phyloP scores from a whole-genome alignment of 2,113 vertebrate genomes.

The Cololabis saira region DNA sequence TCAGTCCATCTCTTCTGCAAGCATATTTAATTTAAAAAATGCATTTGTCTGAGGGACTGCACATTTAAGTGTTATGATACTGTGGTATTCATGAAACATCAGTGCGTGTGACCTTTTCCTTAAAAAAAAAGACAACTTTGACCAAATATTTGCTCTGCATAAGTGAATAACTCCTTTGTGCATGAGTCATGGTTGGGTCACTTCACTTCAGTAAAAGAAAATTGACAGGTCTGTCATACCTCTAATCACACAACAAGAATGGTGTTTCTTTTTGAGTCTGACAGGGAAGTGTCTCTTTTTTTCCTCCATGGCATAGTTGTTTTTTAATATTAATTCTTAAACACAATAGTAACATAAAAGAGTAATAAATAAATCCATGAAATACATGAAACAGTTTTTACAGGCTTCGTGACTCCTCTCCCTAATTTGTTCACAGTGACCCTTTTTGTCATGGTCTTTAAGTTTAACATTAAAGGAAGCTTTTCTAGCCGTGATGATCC shows the following conservation, averaged over 20 bases:
- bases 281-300: no score
- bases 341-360: no score
- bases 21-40: conserved; percentile 61
- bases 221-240: no score
- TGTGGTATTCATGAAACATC: conserved; percentile 56
- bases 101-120: conserved; percentile 37
- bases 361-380: no score
- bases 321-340: no score
- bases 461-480: no score
- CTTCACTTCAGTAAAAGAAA: neutral
- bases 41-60: conserved; percentile 50
- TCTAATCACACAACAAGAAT: neutral
- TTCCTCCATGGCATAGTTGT: no score
- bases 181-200: neutral
- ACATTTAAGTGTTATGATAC: conserved; percentile 58
- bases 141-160: neutral
- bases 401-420: no score
- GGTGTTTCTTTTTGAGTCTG: neutral
- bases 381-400: no score
- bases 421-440: no score
- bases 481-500: no score
- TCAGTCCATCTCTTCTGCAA: conserved; percentile 43
- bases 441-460: no score
- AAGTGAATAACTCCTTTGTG: conserved; percentile 8
- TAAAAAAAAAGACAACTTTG: conserved; percentile 37